Conservation (phyloP, 1,140 invertebrate genomes). For the Drosophila ananassae region DNA sequence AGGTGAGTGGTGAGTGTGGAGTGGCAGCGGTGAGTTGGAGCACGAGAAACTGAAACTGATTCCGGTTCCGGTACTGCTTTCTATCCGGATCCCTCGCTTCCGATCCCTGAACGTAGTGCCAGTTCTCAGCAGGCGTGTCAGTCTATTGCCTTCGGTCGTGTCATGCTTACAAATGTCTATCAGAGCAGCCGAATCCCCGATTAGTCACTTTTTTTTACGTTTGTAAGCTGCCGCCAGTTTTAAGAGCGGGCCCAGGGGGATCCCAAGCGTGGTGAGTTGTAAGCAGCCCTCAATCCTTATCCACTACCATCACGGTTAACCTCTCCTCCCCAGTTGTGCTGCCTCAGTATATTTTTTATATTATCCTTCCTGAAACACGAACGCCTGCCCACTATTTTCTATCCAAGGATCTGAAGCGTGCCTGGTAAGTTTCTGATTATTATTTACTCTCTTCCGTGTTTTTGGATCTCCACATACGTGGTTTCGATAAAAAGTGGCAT, state of each 20-base stretch:
- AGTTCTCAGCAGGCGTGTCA: slow-evolving; percentile 19
- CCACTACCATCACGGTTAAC: not conserved
- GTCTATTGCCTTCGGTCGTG: slow-evolving; percentile 19
- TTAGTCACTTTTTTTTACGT: slow-evolving; percentile 41
- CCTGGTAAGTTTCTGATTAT: slow-evolving; percentile 11
- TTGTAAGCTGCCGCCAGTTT: slow-evolving; percentile 49
- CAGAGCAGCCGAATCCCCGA: slow-evolving; percentile 25
- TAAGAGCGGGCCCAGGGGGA: slow-evolving; percentile 8
- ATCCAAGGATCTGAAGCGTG: slow-evolving; percentile 2
- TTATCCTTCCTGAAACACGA: slow-evolving; percentile 7
- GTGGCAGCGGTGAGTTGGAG: not conserved
- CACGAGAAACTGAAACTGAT: not conserved
- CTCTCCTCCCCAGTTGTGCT: slow-evolving; percentile 16
- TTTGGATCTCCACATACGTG: no score
- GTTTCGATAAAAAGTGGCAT: not conserved
- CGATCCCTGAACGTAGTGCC: not conserved
- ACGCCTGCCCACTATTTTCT: slow-evolving; percentile 16
- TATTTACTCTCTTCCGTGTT: not conserved
- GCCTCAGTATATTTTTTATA: slow-evolving; percentile 46
- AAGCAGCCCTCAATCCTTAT: not conserved
- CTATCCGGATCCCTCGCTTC: not conserved
- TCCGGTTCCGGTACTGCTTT: not conserved
- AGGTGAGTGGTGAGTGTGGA: not conserved
- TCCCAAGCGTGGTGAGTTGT: slow-evolving; percentile 40
- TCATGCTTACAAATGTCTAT: slow-evolving; percentile 51